phyloP scores from a whole-genome alignment of 2,888 invertebrate species.

The Cantharis lateralis region DNA sequence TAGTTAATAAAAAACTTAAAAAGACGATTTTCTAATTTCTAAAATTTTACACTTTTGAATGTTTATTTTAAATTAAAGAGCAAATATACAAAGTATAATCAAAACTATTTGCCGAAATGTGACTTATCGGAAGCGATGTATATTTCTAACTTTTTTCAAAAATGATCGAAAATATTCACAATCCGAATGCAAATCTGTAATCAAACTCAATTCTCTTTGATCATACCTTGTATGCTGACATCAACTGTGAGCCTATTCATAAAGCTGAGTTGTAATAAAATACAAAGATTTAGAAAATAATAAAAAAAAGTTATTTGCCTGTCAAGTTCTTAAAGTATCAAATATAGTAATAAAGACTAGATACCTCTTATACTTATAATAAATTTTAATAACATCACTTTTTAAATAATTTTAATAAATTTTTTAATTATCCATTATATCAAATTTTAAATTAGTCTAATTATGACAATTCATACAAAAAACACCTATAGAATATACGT shows the following conservation, averaged over 20 bases:
- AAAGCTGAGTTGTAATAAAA: background rate
- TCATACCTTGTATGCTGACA: conserved; percentile 3
- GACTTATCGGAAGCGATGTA: background rate
- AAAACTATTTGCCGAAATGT: background rate
- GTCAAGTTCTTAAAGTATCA: conserved; percentile 12
- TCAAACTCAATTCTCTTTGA: background rate
- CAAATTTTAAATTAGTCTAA: conserved; percentile 19
- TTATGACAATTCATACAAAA: conserved; percentile 19
- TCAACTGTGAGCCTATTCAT: conserved; percentile 13
- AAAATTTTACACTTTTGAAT: background rate
- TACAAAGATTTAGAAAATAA: conserved; percentile 1
- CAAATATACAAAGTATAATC: background rate
- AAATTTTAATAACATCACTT: conserved; percentile 28
- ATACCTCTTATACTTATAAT: conserved; percentile 19
- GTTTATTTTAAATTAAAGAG: background rate
- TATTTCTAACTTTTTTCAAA: background rate
- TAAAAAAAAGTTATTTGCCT: conserved; percentile 8
- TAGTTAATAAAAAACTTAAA: background rate
- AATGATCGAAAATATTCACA: background rate
- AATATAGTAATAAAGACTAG: conserved; percentile 26
- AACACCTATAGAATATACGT: conserved; percentile 15
- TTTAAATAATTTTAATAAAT: conserved; percentile 20
- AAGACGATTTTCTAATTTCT: background rate
- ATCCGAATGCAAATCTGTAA: background rate
- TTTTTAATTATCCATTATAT: conserved; percentile 11